These are phyloP conservation scores for Anodontia alba DNA, from an alignment of 2,888 invertebrate genomes.

Conservation along the genomic window DNA sequence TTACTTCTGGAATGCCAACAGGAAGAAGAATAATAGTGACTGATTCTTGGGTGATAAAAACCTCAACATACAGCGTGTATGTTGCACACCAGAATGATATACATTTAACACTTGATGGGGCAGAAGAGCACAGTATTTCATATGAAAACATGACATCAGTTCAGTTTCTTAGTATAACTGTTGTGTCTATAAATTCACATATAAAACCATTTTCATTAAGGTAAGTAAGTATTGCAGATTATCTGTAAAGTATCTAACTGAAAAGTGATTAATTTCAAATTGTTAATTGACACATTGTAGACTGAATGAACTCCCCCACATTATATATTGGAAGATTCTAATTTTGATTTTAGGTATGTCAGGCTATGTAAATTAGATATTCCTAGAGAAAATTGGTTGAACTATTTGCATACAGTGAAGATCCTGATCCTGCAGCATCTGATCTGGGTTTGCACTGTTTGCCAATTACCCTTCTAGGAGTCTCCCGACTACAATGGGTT, in stretches of 20 bases:
- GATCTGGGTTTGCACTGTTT: too few relatives aligned
- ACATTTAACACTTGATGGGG: slow-evolving; percentile 90
- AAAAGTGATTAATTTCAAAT: not conserved
- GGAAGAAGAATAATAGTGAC: slow-evolving; percentile 86
- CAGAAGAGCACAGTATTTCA: slow-evolving; percentile 87
- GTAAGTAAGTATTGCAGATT: slow-evolving; percentile 87
- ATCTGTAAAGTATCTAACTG: too few relatives aligned
- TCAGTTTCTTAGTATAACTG: slow-evolving; percentile 93
- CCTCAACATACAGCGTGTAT: slow-evolving; percentile 90
- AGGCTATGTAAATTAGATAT: too few relatives aligned
- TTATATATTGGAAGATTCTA: too few relatives aligned
- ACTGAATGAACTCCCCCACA: too few relatives aligned
- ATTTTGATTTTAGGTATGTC: too few relatives aligned
- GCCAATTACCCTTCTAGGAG: too few relatives aligned
- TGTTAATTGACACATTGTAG: too few relatives aligned
- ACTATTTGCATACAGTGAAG: too few relatives aligned
- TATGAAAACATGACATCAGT: slow-evolving; percentile 89
- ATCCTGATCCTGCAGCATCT: too few relatives aligned
- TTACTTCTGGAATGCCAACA: slow-evolving; percentile 80
- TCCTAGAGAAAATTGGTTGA: too few relatives aligned
- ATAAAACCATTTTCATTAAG: slow-evolving; percentile 81
- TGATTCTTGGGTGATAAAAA: slow-evolving; percentile 94
- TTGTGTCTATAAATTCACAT: slow-evolving; percentile 83
- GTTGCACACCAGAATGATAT: slow-evolving; percentile 92
- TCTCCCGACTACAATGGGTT: too few relatives aligned